Evolutionary conservation across 1,140 invertebrate genomes (phyloP), one percentile per base, ranked within the genome.

Genomic region (Bombus confusus): DNA sequence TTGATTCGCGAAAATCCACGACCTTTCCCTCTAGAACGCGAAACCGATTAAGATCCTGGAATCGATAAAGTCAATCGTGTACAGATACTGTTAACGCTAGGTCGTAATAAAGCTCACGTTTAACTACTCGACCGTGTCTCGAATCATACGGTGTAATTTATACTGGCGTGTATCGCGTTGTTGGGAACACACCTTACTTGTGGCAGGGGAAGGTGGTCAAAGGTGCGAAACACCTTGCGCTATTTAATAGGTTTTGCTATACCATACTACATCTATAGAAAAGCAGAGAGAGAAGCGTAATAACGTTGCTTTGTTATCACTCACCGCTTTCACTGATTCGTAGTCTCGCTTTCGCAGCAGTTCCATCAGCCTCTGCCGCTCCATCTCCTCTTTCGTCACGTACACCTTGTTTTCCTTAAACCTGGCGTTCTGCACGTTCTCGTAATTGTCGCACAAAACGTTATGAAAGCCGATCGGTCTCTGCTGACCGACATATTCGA

Each of bases 381-480:
- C 93, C 88, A 92, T 92, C 47, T 93, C 92, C 57, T 92, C 92
- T 80, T 91, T 93, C 74, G 92, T 93, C 85, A 91, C 88, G 74
- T 93, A 92, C 80, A 93, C 86, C 83, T 93, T 92, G 66, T 39
- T 88, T n/a, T 88, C 87, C 41, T 86, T 84, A 6, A 76, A 64
- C 31, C 86, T 78, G 9, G 72, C 76, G 69, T 90, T 81, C 13
- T 79, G 86, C 57, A 34, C 22, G 52, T 90, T 91, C 59, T 91
- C 90, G 80, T 93, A 93, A 89, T 92, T 87, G 69, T 93, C 92
- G 76, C 91, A 93, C 43, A 93, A 83, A 47, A 93, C 91, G 79
- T 91, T 93, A 39, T 89, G 91, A 80, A 88, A 92, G 62, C 91
- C 93, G 34, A 93, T 89, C 25, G 84, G 91, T 59, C 80, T 87